A percentile compares a stretch with the other conserved stretches of the same genome.
These are phyloP conservation scores for Microdon myrmicae DNA, from an alignment of 2,888 invertebrate species.

Conservation along the genomic window DNA sequence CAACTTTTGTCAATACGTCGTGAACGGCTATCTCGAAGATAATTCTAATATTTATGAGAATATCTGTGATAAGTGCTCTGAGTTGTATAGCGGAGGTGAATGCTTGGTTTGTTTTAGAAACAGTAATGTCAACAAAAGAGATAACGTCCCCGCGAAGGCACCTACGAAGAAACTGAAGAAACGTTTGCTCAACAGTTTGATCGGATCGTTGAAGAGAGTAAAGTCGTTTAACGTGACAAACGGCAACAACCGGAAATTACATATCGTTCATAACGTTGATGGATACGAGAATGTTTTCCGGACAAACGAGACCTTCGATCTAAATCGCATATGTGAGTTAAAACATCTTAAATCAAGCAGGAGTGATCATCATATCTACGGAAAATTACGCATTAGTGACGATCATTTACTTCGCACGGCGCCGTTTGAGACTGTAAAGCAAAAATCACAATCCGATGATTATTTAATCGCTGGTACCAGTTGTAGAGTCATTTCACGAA, in stretches of 20 bases:
- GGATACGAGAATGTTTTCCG: slow-evolving; percentile 61
- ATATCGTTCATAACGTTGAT: slow-evolving; percentile 64
- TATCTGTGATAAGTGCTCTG: slow-evolving; percentile 62
- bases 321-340: slow-evolving; percentile 62
- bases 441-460: slow-evolving; percentile 47
- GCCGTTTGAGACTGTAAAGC: slow-evolving; percentile 24
- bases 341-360: slow-evolving; percentile 59
- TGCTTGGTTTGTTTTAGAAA: slow-evolving; percentile 54
- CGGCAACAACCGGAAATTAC: slow-evolving; percentile 3
- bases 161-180: slow-evolving; percentile 47
- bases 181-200: slow-evolving; percentile 56
- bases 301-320: slow-evolving; percentile 64
- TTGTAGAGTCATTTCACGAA: slow-evolving; percentile 12
- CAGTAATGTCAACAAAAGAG: slow-evolving; percentile 20
- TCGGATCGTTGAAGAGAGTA: slow-evolving; percentile 58
- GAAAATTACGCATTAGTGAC: slow-evolving; percentile 55
- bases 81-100: slow-evolving; percentile 59
- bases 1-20: slow-evolving; percentile 63
- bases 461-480: slow-evolving; percentile 32
- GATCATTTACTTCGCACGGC: slow-evolving; percentile 36
- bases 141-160: slow-evolving; percentile 16
- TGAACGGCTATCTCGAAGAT: slow-evolving; percentile 57
- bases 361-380: slow-evolving; percentile 65
- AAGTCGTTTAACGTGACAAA: slow-evolving; percentile 28
- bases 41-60: slow-evolving; percentile 63